Conservation (phyloP, 2,113 vertebrate species). For the Acanthochromis polyacanthus region DNA sequence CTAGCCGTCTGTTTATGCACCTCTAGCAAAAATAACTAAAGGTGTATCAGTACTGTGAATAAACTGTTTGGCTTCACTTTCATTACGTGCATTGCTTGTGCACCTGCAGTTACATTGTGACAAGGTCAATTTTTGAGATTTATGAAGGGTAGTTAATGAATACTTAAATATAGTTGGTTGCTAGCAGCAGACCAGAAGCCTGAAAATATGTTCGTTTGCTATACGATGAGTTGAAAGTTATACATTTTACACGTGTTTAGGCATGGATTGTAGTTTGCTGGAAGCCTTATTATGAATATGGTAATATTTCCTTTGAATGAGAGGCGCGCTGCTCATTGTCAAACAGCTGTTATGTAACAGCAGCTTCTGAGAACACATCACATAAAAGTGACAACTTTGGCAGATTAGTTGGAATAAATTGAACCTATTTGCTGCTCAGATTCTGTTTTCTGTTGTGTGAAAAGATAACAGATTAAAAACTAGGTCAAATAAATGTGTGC, state of each 20-base stretch:
- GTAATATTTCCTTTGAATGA: neutral
- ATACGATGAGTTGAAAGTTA: neutral
- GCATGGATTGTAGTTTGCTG: neutral
- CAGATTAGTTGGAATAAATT: neutral
- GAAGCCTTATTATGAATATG: neutral
- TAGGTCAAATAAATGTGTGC: neutral
- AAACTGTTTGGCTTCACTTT: neutral
- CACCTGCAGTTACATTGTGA: slow-evolving; percentile 45
- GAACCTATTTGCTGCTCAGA: neutral
- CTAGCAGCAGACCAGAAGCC: neutral
- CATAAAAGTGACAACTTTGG: slow-evolving; percentile 10
- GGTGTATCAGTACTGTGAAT: neutral
- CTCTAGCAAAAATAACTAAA: neutral
- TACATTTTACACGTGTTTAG: neutral
- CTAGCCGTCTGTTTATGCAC: neutral
- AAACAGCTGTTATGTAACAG: slow-evolving; percentile 39
- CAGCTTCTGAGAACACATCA: slow-evolving; percentile 14
- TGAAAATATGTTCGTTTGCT: too few relatives aligned
- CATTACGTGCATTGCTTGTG: neutral
- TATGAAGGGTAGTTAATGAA: neutral
- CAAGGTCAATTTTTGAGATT: neutral
- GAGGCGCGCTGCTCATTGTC: slow-evolving; percentile 27
- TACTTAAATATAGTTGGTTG: neutral
- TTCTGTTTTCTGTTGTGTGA: neutral
- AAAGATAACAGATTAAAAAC: neutral